phyloP scores from a whole-genome alignment of 2,888 invertebrate genomes.

The Quadriops clusia region DNA sequence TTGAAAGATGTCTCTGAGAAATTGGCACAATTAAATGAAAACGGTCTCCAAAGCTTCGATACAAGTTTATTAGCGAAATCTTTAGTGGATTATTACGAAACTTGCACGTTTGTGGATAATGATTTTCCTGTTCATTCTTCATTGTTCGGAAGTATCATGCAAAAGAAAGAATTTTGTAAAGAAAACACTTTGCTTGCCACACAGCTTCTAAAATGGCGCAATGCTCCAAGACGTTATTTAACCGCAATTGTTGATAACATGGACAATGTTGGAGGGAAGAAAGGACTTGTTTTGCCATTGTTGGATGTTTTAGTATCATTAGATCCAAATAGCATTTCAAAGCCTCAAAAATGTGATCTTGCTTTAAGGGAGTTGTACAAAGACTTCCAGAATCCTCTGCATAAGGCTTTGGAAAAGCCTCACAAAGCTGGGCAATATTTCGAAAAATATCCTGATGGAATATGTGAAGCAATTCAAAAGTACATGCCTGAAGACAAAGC shows the following conservation, averaged over 20 bases:
- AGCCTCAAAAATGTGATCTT: slow-evolving; percentile 31
- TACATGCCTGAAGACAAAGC: slow-evolving; percentile 49
- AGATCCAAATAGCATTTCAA: too few relatives aligned
- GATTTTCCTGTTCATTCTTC: too few relatives aligned
- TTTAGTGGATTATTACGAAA: slow-evolving; percentile 44
- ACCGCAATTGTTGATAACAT: slow-evolving; percentile 39
- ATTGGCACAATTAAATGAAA: too few relatives aligned
- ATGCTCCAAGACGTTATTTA: slow-evolving; percentile 37
- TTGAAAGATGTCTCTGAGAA: too few relatives aligned
- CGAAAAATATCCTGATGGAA: slow-evolving; percentile 45
- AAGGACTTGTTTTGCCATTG: slow-evolving; percentile 52
- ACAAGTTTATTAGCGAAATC: slow-evolving; percentile 43
- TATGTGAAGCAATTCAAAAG: slow-evolving; percentile 45
- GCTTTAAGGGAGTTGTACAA: slow-evolving; percentile 42
- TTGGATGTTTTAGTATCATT: slow-evolving; percentile 38
- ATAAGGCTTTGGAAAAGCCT: slow-evolving; percentile 54
- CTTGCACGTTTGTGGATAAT: too few relatives aligned
- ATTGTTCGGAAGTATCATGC: slow-evolving; percentile 44
- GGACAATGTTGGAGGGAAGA: slow-evolving; percentile 42
- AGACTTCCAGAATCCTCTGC: slow-evolving; percentile 49
- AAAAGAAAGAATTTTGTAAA: slow-evolving; percentile 42
- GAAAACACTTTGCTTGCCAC: slow-evolving; percentile 46
- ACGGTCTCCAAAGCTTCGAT: too few relatives aligned
- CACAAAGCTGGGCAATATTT: slow-evolving; percentile 57
- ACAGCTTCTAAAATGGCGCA: slow-evolving; percentile 46